Percentiles rank a stretch among this genome's conserved stretches.
These are phyloP conservation scores for Hippasteria phrygiana DNA, from an alignment of 53 echinoderm and acorn worm species.

Conservation along the genomic window DNA sequence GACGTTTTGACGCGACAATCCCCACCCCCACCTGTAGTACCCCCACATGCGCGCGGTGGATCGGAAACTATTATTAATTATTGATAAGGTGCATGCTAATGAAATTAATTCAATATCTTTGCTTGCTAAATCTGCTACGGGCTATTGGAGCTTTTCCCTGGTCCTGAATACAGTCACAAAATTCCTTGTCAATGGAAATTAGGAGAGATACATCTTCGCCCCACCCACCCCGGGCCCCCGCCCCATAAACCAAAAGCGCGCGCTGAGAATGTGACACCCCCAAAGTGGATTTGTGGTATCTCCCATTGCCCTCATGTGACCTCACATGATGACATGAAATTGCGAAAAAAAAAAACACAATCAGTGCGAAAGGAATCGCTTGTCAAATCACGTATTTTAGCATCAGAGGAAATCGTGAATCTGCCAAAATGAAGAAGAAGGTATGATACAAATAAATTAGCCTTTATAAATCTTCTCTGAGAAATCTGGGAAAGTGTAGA, in stretches of 20 bases:
- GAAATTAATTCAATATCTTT: too few relatives aligned
- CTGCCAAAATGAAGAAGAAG: conserved; percentile 74
- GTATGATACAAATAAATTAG: conserved; percentile 31
- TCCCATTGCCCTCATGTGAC: conserved; percentile 35
- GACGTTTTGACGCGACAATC: too few relatives aligned
- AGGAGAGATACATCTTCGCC: too few relatives aligned
- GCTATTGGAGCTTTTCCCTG: too few relatives aligned
- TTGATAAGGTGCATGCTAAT: too few relatives aligned
- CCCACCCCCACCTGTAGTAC: too few relatives aligned
- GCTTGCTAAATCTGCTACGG: too few relatives aligned
- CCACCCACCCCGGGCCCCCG: too few relatives aligned
- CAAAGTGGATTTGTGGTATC: conserved; percentile 23
- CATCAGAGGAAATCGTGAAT: background rate
- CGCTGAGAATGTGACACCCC: background rate
- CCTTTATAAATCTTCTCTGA: background rate
- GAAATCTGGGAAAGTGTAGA: background rate
- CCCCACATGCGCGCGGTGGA: too few relatives aligned
- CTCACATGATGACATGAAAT: conserved; percentile 18
- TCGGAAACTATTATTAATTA: too few relatives aligned
- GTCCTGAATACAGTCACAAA: too few relatives aligned
- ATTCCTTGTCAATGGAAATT: too few relatives aligned
- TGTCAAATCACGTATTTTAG: background rate
- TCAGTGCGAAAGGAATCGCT: background rate
- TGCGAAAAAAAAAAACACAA: background rate
- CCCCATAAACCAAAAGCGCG: background rate